These are phyloP conservation scores for Drosophila cracens DNA, from an alignment of 2,888 invertebrate species.

Conservation along the genomic window DNA sequence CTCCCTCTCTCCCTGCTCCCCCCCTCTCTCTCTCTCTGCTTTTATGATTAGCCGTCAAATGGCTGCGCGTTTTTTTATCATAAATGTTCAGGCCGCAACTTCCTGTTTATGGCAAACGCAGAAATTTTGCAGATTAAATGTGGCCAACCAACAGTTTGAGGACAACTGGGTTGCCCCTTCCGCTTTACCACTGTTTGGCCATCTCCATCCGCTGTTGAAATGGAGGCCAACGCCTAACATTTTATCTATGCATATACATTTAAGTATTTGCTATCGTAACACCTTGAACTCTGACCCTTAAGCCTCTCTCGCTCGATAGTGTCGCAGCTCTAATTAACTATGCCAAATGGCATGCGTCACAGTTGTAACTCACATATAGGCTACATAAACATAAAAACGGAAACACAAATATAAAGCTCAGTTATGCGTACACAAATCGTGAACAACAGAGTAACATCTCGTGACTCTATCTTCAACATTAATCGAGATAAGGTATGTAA, in stretches of 20 bases:
- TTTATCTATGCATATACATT: slow-evolving; percentile 1
- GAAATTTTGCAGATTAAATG: slow-evolving; percentile 51
- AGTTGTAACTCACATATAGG: slow-evolving; percentile 44
- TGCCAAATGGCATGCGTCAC: slow-evolving; percentile 44
- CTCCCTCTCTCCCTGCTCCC: neutral
- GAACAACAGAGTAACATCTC: neutral
- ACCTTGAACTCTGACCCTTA: slow-evolving; percentile 55
- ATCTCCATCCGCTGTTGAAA: neutral
- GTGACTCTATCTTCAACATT: neutral
- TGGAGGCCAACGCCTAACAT: slow-evolving; percentile 45
- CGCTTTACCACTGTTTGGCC: neutral
- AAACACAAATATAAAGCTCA: slow-evolving; percentile 5
- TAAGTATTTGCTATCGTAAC: slow-evolving; percentile 13
- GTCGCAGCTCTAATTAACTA: slow-evolving; percentile 48
- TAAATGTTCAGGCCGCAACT: slow-evolving; percentile 28
- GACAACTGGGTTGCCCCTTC: neutral
- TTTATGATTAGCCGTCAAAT: neutral
- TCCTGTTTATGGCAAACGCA: slow-evolving; percentile 59
- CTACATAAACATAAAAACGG: slow-evolving; percentile 19
- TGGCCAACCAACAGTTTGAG: slow-evolving; percentile 18
- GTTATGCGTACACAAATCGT: neutral
- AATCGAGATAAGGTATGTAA: neutral
- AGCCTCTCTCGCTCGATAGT: slow-evolving; percentile 6
- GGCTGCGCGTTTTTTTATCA: slow-evolving; percentile 46
- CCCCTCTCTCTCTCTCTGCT: neutral